Conservation (phyloP, 37 sponge, comb jelly and placozoan species). For the Aplysina aerophoba region DNA sequence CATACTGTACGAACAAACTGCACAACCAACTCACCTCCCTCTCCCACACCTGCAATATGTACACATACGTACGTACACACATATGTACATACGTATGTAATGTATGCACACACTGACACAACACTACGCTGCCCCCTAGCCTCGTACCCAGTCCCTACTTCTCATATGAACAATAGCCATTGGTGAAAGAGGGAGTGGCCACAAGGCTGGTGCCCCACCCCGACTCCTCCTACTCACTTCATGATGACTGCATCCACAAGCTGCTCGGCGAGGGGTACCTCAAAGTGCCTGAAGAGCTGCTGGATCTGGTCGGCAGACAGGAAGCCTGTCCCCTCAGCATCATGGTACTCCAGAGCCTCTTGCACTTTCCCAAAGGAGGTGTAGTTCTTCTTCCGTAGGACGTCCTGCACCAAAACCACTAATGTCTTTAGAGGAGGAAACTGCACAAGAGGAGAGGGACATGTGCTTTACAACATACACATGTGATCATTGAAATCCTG, state of each 20-base stretch:
- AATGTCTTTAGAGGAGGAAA: constrained; percentile 60
- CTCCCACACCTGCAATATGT: constrained; percentile 44
- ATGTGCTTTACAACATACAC: neutral
- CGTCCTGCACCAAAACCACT: constrained; percentile 53
- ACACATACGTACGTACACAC: neutral
- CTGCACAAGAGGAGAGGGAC: neutral
- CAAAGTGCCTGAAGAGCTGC: constrained; percentile 33
- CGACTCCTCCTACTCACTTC: constrained; percentile 66
- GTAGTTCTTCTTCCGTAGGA: constrained; percentile 62
- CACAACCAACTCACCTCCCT: too few species aligned
- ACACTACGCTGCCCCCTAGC: too few species aligned
- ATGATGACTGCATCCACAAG: constrained; percentile 72
- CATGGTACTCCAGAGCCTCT: constrained; percentile 38
- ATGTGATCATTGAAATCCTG: neutral
- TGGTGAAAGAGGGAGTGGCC: too few species aligned
- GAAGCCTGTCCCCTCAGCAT: constrained; percentile 44
- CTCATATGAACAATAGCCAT: too few species aligned
- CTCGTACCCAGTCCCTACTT: too few species aligned
- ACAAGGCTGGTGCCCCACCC: too few species aligned
- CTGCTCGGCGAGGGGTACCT: constrained; percentile 72
- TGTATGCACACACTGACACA: neutral
- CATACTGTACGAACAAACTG: too few species aligned
- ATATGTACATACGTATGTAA: constrained; percentile 3
- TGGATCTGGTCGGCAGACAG: constrained; percentile 40
- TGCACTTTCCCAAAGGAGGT: constrained; percentile 33